Evolutionary conservation across 2,888 invertebrate genomes (phyloP).

Genomic region (Machimus rusticus): DNA sequence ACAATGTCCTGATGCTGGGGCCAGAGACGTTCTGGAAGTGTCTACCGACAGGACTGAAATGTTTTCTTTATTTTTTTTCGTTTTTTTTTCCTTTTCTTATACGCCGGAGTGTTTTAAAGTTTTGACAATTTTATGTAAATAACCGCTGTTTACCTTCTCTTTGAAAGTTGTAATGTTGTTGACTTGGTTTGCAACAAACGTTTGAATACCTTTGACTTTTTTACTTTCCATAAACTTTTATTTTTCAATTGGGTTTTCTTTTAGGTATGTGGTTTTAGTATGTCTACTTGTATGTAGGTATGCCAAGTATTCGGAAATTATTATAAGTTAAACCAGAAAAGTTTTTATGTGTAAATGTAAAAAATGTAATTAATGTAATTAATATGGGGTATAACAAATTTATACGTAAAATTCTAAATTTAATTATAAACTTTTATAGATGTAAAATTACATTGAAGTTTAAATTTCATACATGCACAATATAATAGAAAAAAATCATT

Average conservation of each 20-base stretch:
- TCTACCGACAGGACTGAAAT: background rate
- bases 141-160: background rate
- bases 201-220: background rate
- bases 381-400: too few relatives aligned
- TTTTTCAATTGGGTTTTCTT: background rate
- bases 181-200: background rate
- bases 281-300: too few relatives aligned
- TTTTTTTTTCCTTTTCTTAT: background rate
- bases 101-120: conserved; percentile 13
- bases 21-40: background rate
- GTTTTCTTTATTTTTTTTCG: background rate
- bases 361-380: too few relatives aligned
- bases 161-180: background rate
- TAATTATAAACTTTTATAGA: too few relatives aligned
- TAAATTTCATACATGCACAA: too few relatives aligned
- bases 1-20: background rate
- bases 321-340: too few relatives aligned
- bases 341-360: too few relatives aligned
- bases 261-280: too few relatives aligned
- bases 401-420: too few relatives aligned
- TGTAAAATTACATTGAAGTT: too few relatives aligned
- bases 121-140: background rate
- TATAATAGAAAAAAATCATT: too few relatives aligned
- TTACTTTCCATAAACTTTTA: background rate
- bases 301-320: too few relatives aligned